Percentiles rank a stretch among this genome's conserved stretches.
phyloP scores from a whole-genome alignment of 2,797 vertebrate genomes.

The Acropternis orthonyx region DNA sequence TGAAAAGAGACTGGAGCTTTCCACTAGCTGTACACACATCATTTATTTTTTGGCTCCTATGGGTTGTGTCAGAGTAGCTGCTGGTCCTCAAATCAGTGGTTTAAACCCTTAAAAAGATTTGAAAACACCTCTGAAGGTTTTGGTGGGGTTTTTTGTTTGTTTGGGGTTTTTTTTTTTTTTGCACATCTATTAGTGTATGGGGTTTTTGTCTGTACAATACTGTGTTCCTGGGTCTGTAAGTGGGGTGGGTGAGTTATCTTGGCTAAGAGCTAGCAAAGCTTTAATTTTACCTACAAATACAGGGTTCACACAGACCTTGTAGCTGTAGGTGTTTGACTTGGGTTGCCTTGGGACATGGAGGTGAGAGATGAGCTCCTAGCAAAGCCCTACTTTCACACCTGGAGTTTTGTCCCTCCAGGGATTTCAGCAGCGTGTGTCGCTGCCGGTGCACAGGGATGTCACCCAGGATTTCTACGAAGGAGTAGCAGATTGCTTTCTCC shows the following conservation, averaged over 20 bases:
- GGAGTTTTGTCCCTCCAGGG: neutral
- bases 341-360: neutral
- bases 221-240: neutral
- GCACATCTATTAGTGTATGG: rapidly evolving
- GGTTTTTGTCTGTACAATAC: neutral
- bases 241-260: neutral
- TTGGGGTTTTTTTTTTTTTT: neutral
- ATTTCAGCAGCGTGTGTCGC: rapidly evolving
- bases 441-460: neutral
- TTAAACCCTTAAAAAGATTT: neutral
- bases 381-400: neutral
- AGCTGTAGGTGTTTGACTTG: neutral
- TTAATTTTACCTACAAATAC: neutral
- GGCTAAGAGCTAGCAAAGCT: neutral
- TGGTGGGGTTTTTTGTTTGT: neutral
- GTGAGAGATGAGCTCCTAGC: neutral
- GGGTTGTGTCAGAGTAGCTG: neutral
- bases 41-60: neutral
- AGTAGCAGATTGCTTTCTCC: slow-evolving; percentile 28
- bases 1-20: neutral
- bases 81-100: neutral
- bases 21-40: rapidly evolving
- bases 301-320: neutral
- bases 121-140: neutral
- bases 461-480: neutral